Evolutionary conservation across 2,888 invertebrate species (phyloP).

Genomic region (Calameuta idolon): DNA sequence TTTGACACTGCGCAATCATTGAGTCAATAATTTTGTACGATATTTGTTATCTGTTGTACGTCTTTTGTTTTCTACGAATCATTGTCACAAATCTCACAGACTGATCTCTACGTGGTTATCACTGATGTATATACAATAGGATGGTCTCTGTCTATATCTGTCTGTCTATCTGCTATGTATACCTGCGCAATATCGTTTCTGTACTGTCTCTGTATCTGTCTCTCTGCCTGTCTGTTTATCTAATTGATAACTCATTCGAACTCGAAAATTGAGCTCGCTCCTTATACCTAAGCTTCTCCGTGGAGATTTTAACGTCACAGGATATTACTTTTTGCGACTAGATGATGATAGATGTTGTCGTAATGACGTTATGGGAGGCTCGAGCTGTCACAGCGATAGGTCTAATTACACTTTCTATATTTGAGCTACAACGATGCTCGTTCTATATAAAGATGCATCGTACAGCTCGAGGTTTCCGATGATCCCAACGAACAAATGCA

Average conservation of each 20-base stretch:
- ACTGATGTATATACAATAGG: background rate
- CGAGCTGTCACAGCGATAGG: background rate
- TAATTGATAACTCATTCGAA: background rate
- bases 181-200: background rate
- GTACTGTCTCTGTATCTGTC: slow-evolving; percentile 5
- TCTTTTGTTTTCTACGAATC: background rate
- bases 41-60: background rate
- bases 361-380: background rate
- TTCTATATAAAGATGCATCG: background rate
- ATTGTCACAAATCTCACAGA: background rate
- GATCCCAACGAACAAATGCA: slow-evolving; percentile 1
- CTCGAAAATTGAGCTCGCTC: background rate
- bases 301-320: background rate
- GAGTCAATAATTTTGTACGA: background rate
- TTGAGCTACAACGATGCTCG: background rate
- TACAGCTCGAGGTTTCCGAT: background rate
- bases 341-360: background rate
- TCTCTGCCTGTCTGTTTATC: slow-evolving; percentile 8
- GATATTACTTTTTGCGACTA: background rate
- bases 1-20: background rate
- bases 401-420: background rate
- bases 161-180: background rate
- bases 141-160: background rate
- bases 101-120: background rate
- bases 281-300: background rate